phyloP scores from a whole-genome alignment of 64 coral and sea anemone species.

The Platygyra sinensis region DNA sequence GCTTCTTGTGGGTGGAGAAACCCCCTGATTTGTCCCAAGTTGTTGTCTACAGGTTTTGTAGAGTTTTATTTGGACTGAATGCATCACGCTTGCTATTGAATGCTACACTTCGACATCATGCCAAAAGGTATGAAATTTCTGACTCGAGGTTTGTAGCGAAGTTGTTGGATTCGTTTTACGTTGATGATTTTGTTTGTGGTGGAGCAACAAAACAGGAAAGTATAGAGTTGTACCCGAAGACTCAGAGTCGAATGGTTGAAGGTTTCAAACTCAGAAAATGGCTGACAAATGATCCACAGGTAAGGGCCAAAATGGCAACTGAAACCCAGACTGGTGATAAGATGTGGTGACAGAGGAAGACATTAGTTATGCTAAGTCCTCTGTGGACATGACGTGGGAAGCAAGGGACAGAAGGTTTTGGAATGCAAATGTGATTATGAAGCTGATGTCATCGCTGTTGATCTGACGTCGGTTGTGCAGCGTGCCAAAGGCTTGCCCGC shows the following conservation, averaged over 20 bases:
- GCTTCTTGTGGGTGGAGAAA: too few species aligned
- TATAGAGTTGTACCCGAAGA: slow-evolving; percentile 40
- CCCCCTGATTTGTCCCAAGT: too few species aligned
- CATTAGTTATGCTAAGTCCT: background rate
- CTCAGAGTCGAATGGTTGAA: slow-evolving; percentile 47
- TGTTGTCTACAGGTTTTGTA: too few species aligned
- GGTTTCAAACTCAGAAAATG: slow-evolving; percentile 54
- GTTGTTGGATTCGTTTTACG: too few species aligned
- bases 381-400: background rate
- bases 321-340: background rate
- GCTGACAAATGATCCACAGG: slow-evolving; percentile 16
- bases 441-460: slow-evolving; percentile 25
- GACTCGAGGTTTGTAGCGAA: too few species aligned
- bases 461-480: slow-evolving; percentile 35
- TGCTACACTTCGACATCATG: too few species aligned
- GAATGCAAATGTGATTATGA: slow-evolving; percentile 54
- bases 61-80: too few species aligned
- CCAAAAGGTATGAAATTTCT: too few species aligned
- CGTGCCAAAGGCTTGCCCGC: slow-evolving; percentile 9
- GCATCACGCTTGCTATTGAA: too few species aligned
- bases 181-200: too few species aligned
- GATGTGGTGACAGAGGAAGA: background rate
- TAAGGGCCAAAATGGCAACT: background rate
- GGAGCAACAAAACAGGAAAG: background rate
- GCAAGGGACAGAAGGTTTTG: slow-evolving; percentile 55